A percentile compares a stretch with the other conserved stretches of the same genome.
These are phyloP conservation scores for Ochotona curzoniae DNA, from an alignment of 2,113 vertebrate genomes.

Conservation along the genomic window DNA sequence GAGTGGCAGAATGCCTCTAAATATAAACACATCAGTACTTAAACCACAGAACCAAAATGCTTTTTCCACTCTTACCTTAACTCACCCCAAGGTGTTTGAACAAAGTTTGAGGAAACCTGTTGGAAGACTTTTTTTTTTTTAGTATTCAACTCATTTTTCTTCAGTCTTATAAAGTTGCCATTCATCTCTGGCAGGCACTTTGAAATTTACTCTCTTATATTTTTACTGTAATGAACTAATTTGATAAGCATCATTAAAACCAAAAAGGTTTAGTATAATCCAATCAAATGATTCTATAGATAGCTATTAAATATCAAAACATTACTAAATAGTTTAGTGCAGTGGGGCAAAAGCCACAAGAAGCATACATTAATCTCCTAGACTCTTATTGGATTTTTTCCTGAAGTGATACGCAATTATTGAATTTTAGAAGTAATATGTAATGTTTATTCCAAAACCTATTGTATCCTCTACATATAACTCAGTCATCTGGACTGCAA, in stretches of 20 bases:
- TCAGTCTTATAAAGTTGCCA: constrained; percentile 48
- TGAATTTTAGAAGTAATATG: constrained; percentile 68
- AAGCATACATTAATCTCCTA: constrained; percentile 64
- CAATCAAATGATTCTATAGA: constrained; percentile 77
- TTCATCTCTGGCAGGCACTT: constrained; percentile 64
- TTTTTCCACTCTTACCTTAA: background rate
- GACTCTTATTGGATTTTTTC: constrained; percentile 63
- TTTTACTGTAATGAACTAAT: constrained; percentile 72
- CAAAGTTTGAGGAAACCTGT: constrained; percentile 27
- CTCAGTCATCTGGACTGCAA: background rate
- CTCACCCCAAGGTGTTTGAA: background rate
- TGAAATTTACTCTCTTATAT: constrained; percentile 54
- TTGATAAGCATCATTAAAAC: constrained; percentile 77
- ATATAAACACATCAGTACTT: background rate
- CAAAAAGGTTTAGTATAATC: constrained; percentile 71
- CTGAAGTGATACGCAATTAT: constrained; percentile 57
- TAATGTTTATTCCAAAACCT: constrained; percentile 63
- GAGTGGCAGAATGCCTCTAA: background rate
- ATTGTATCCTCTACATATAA: constrained; percentile 58
- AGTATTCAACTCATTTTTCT: constrained; percentile 44
- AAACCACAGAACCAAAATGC: background rate
- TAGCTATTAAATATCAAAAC: constrained; percentile 73
- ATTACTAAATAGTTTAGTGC: constrained; percentile 64
- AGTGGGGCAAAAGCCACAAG: background rate
- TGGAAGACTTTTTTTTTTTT: constrained; percentile 15